These are phyloP conservation scores for Pollenia griseotomentosa DNA, from an alignment of 2,888 invertebrate genomes.

Conservation along the genomic window DNA sequence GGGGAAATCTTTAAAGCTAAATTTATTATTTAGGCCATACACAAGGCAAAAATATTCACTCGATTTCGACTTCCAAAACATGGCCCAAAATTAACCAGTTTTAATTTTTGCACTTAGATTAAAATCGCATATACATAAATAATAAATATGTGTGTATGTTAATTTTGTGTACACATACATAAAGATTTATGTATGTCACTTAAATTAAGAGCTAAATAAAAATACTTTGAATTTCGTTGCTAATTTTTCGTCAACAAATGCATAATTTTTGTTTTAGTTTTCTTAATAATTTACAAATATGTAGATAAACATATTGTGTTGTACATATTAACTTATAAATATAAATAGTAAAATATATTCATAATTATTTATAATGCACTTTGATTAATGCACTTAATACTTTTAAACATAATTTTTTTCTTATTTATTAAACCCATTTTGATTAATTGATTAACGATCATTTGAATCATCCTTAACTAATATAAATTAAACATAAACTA, in stretches of 20 bases:
- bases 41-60: too few relatives aligned
- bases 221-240: slow-evolving; percentile 57
- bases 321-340: neutral
- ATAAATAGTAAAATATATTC: slow-evolving; percentile 1
- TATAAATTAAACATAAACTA: slow-evolving; percentile 50
- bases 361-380: slow-evolving; percentile 34
- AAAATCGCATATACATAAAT: too few relatives aligned
- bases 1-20: too few relatives aligned
- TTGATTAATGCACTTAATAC: slow-evolving; percentile 46
- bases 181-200: neutral
- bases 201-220: slow-evolving; percentile 32
- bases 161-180: neutral
- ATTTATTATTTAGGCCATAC: too few relatives aligned
- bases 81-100: too few relatives aligned
- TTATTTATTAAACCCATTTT: slow-evolving; percentile 11
- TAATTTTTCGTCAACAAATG: slow-evolving; percentile 13
- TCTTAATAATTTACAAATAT: neutral
- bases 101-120: too few relatives aligned
- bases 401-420: slow-evolving; percentile 21
- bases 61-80: too few relatives aligned
- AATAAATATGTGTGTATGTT: neutral
- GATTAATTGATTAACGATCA: neutral
- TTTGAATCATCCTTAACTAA: neutral
- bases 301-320: neutral
- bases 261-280: neutral